Evolutionary conservation across 2,113 vertebrate genomes (phyloP).

Genomic region (Campylomormyrus tamandua): DNA sequence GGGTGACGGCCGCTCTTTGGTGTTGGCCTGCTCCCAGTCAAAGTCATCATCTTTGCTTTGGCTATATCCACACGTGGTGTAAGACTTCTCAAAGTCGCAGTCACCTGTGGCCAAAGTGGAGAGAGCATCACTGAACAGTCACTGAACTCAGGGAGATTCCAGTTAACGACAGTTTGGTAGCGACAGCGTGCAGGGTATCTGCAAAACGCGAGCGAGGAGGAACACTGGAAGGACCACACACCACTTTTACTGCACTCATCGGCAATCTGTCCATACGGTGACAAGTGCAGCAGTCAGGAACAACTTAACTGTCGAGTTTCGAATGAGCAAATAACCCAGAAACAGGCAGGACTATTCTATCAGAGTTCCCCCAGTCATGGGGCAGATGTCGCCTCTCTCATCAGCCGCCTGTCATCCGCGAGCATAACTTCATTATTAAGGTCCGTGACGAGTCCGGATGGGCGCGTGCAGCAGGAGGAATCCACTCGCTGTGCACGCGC

Average conservation of each 20-base stretch:
- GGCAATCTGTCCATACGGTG: neutral
- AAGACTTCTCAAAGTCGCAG: slow-evolving; percentile 84
- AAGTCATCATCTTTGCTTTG: slow-evolving; percentile 86
- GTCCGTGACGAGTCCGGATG: neutral
- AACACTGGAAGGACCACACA: neutral
- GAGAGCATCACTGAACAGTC: slow-evolving; percentile 31
- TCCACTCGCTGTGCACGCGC: neutral
- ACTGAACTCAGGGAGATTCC: neutral
- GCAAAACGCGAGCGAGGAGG: neutral
- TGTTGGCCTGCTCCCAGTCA: slow-evolving; percentile 86
- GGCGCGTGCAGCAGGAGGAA: neutral
- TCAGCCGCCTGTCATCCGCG: neutral
- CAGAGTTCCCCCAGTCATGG: neutral
- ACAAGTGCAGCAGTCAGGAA: neutral
- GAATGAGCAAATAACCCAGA: neutral
- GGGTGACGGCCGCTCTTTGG: slow-evolving; percentile 63
- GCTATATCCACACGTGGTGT: slow-evolving; percentile 80
- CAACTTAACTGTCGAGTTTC: neutral
- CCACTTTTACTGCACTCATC: neutral
- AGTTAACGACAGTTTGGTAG: neutral
- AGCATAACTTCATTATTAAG: neutral
- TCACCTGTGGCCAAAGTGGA: slow-evolving; percentile 66
- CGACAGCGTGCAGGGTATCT: neutral
- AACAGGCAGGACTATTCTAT: neutral
- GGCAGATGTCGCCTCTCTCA: neutral